Conservation (phyloP, 1,140 invertebrate genomes). For the Ceratoteleas bidentatus region DNA sequence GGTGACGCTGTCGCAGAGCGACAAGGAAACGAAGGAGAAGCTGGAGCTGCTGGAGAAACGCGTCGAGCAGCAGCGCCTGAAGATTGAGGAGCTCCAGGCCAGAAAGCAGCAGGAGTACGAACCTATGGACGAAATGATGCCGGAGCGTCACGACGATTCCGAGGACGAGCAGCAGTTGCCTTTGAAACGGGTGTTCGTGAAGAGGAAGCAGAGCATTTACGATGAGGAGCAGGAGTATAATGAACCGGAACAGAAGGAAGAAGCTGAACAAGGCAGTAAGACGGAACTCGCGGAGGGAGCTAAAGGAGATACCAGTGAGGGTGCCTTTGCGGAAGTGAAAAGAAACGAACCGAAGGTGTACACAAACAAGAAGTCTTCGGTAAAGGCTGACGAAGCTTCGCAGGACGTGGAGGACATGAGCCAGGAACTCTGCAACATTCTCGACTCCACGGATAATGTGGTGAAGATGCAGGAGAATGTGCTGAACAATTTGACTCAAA, state of each 20-base stretch:
- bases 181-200: constrained; percentile 79
- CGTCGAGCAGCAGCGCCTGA: constrained; percentile 78
- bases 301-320: not conserved
- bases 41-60: constrained; percentile 76
- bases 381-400: constrained; percentile 70
- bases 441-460: constrained; percentile 76
- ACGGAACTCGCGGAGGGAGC: not conserved
- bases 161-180: constrained; percentile 80
- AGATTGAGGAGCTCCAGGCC: constrained; percentile 78
- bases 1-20: constrained; percentile 56
- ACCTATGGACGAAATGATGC: constrained; percentile 76
- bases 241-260: constrained; percentile 60
- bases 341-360: constrained; percentile 73
- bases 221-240: constrained; percentile 79
- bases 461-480: constrained; percentile 79
- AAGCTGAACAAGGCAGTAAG: constrained; percentile 16
- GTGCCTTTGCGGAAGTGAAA: constrained; percentile 23
- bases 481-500: constrained; percentile 74
- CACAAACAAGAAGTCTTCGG: constrained; percentile 73
- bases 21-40: constrained; percentile 77
- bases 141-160: constrained; percentile 78
- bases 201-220: constrained; percentile 79
- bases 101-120: constrained; percentile 78
- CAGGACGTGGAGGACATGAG: constrained; percentile 78
- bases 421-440: constrained; percentile 75